phyloP scores from a whole-genome alignment of 1,140 invertebrate species.

The Lutraria rhynchaena region DNA sequence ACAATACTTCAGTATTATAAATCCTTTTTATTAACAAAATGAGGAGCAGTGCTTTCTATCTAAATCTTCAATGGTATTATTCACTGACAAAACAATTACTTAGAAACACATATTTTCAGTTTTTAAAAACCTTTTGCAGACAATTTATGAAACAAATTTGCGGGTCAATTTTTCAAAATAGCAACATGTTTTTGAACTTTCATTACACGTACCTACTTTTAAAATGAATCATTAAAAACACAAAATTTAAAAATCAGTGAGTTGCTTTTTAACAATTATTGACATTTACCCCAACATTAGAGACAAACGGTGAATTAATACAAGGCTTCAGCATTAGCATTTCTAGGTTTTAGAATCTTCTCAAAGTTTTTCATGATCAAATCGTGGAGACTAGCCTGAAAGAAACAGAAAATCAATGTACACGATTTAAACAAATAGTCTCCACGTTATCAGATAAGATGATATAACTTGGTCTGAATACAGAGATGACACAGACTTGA shows the following conservation, averaged over 20 bases:
- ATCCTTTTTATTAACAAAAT: no score
- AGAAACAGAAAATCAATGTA: conserved; percentile 64
- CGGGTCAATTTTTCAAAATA: background rate
- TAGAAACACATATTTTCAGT: no score
- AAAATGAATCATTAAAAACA: background rate
- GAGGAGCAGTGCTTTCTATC: no score
- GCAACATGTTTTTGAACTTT: background rate
- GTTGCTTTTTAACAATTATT: background rate
- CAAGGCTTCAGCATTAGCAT: conserved; percentile 91
- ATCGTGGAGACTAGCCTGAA: conserved; percentile 92
- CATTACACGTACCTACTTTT: no score
- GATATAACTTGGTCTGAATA: no score
- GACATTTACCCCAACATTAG: background rate
- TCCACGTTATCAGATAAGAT: no score
- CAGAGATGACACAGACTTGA: no score
- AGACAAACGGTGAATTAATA: conserved; percentile 85
- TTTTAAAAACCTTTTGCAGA: no score
- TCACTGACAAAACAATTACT: no score
- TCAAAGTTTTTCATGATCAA: conserved; percentile 98
- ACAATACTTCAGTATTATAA: no score
- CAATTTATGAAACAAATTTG: background rate
- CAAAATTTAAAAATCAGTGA: background rate
- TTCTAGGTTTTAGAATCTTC: conserved; percentile 96
- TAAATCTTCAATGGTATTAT: no score
- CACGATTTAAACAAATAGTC: no score